These are phyloP conservation scores for Pseudopleuronectes americanus DNA, from an alignment of 2,797 vertebrate species.

Conservation along the genomic window DNA sequence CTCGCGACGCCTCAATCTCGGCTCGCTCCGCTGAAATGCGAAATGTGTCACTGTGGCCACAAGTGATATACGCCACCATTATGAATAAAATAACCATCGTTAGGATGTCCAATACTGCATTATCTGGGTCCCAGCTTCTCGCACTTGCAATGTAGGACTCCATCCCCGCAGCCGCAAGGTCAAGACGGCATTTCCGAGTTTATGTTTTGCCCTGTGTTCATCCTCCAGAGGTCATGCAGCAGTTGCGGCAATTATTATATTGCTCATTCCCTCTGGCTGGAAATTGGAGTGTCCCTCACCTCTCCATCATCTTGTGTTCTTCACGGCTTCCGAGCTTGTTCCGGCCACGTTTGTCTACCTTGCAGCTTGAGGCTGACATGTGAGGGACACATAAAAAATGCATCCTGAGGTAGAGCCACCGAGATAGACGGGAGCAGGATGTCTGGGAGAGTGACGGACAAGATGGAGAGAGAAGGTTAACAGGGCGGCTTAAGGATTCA, in stretches of 20 bases:
- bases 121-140: slow-evolving; percentile 50
- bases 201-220: slow-evolving; percentile 44
- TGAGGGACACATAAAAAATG: slow-evolving; percentile 64
- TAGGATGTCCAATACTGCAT: slow-evolving; percentile 63
- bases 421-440: slow-evolving; percentile 36
- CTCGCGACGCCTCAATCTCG: slow-evolving; percentile 69
- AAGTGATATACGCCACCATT: slow-evolving; percentile 78
- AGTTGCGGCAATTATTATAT: slow-evolving; percentile 37
- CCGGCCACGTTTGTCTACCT: slow-evolving; percentile 49
- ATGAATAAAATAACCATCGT: slow-evolving; percentile 81
- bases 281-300: slow-evolving; percentile 43
- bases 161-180: slow-evolving; percentile 52
- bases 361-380: slow-evolving; percentile 43
- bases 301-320: slow-evolving; percentile 41
- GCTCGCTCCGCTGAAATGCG: slow-evolving; percentile 60
- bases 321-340: slow-evolving; percentile 37
- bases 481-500: slow-evolving; percentile 21
- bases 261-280: slow-evolving; percentile 16
- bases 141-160: slow-evolving; percentile 5
- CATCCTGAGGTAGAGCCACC: slow-evolving; percentile 33
- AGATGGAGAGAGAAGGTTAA: slow-evolving; percentile 28
- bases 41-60: slow-evolving; percentile 71
- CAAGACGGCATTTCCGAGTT: slow-evolving; percentile 46
- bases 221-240: slow-evolving; percentile 49
- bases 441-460: slow-evolving; percentile 30